phyloP scores from a whole-genome alignment of 2,888 invertebrate species.

The Slavum lentiscoides region DNA sequence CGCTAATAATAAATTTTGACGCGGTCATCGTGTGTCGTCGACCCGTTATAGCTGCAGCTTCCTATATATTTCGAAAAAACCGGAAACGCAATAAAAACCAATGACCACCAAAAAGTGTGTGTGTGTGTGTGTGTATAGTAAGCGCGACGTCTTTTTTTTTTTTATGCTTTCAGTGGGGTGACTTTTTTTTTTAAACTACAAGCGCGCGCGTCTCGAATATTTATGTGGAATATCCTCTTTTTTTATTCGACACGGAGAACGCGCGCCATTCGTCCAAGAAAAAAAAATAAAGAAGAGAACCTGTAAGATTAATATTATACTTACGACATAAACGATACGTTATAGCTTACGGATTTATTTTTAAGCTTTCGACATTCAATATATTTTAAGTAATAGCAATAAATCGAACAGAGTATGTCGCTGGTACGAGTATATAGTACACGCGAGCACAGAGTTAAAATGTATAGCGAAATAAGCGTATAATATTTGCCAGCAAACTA shows the following conservation, averaged over 20 bases:
- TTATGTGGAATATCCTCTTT: slow-evolving; percentile 25
- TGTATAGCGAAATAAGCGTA: too few relatives aligned
- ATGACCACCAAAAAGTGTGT: slow-evolving; percentile 15
- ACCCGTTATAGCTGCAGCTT: background rate
- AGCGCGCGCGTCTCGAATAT: background rate
- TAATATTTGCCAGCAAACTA: too few relatives aligned
- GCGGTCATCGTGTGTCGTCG: background rate
- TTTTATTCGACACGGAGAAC: background rate
- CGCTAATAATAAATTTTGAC: slow-evolving; percentile 19
- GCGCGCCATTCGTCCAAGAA: background rate
- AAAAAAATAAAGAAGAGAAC: background rate
- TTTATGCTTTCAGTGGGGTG: background rate
- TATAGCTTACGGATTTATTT: background rate
- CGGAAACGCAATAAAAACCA: slow-evolving; percentile 45
- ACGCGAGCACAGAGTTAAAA: too few relatives aligned
- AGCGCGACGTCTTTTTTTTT: slow-evolving; percentile 17
- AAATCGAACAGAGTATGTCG: too few relatives aligned
- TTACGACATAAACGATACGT: too few relatives aligned
- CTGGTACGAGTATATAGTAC: too few relatives aligned
- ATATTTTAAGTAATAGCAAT: too few relatives aligned
- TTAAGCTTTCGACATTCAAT: background rate
- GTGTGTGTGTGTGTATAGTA: too few relatives aligned
- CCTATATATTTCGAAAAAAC: background rate
- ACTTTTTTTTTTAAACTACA: slow-evolving; percentile 19
- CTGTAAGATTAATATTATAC: background rate